These are phyloP conservation scores for Cantharis lateralis DNA, from an alignment of 2,888 invertebrate genomes.

Conservation along the genomic window DNA sequence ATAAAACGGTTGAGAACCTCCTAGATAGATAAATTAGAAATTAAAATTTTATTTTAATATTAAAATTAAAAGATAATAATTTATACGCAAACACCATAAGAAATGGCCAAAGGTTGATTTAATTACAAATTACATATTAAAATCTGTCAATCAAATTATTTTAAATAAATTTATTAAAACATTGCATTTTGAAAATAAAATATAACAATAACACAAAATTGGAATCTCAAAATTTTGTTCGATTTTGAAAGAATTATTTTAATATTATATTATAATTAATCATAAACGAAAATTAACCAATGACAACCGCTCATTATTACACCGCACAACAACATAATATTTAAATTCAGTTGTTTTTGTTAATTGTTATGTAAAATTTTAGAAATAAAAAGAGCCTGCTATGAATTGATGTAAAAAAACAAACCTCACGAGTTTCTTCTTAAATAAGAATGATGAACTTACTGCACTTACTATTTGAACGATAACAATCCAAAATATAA, in stretches of 20 bases:
- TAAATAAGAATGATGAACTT: not conserved
- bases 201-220: too few relatives aligned
- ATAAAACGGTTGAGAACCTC: too few relatives aligned
- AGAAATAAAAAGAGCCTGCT: not conserved
- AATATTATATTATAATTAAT: too few relatives aligned
- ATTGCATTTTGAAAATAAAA: too few relatives aligned
- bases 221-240: too few relatives aligned
- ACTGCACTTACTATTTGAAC: not conserved
- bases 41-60: too few relatives aligned
- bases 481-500: not conserved
- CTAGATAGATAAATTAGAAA: too few relatives aligned
- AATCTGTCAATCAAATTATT: too few relatives aligned
- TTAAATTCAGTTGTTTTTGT: not conserved
- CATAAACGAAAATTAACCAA: not conserved
- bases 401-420: not conserved
- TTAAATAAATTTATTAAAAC: too few relatives aligned
- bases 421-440: not conserved
- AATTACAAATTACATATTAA: not conserved
- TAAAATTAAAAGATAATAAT: not conserved
- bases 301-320: not conserved
- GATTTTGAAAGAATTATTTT: too few relatives aligned
- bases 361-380: not conserved
- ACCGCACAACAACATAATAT: not conserved
- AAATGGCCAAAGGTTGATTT: not conserved
- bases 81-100: not conserved